These are phyloP conservation scores for Ceraclea dissimilis DNA, from an alignment of 2,888 invertebrate genomes.

Conservation along the genomic window DNA sequence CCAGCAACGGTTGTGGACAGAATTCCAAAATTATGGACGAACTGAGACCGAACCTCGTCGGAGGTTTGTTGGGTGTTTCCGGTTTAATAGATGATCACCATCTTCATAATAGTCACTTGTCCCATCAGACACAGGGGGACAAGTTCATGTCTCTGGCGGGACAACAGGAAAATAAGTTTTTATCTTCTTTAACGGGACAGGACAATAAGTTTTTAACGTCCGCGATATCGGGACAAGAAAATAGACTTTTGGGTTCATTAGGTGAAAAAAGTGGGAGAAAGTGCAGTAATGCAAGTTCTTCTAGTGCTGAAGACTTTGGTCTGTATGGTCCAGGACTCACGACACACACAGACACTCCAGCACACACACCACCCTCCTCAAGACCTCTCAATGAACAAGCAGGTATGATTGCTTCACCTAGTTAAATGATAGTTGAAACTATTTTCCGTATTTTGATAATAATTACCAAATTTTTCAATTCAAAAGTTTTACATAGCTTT, in stretches of 20 bases:
- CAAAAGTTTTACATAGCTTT: no score
- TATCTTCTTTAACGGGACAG: constrained; percentile 38
- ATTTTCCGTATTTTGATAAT: neutral
- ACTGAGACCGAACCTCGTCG: constrained; percentile 72
- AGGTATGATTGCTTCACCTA: constrained; percentile 38
- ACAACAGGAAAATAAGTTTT: constrained; percentile 45
- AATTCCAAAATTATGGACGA: constrained; percentile 80
- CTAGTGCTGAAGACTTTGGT: constrained; percentile 84
- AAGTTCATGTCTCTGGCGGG: constrained; percentile 39
- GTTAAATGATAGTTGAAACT: no score
- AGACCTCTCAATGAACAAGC: constrained; percentile 51
- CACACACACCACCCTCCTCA: constrained; percentile 59
- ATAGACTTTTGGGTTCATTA: constrained; percentile 20
- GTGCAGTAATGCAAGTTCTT: constrained; percentile 68
- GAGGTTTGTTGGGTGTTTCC: constrained; percentile 69
- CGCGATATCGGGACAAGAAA: constrained; percentile 24
- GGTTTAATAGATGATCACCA: constrained; percentile 74
- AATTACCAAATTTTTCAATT: no score
- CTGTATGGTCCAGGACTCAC: constrained; percentile 52
- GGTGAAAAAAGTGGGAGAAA: constrained; percentile 55
- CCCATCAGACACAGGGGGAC: constrained; percentile 41
- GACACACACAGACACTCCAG: constrained; percentile 52
- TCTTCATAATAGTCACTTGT: constrained; percentile 36
- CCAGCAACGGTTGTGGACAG: constrained; percentile 61
- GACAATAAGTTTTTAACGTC: constrained; percentile 46